Conservation (phyloP, 2,113 vertebrate species). For the Megaceryle maxima region DNA sequence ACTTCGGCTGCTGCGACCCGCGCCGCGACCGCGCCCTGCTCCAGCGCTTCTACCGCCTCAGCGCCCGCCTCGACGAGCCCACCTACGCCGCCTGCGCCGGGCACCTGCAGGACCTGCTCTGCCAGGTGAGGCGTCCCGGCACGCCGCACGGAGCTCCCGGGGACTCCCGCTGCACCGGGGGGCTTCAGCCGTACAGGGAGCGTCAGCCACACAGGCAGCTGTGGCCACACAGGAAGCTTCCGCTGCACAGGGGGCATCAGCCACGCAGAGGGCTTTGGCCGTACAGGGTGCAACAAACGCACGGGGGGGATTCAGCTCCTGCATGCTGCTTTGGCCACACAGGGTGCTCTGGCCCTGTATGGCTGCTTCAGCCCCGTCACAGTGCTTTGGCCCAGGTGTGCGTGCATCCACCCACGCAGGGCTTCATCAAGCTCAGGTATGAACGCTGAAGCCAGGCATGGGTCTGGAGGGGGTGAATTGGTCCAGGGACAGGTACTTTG, state of each 20-base stretch:
- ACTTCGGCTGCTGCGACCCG: slow-evolving; percentile 90
- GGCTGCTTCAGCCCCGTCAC: background rate
- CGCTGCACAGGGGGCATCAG: accelerated
- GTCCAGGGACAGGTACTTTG: background rate
- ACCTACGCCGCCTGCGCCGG: slow-evolving; percentile 79
- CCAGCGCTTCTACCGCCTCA: slow-evolving; percentile 79
- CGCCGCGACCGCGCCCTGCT: slow-evolving; percentile 81
- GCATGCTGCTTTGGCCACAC: background rate
- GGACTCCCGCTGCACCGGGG: accelerated
- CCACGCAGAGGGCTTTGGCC: too few species aligned
- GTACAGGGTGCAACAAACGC: accelerated
- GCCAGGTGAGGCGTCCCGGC: slow-evolving; percentile 81
- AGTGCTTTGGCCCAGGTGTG: background rate
- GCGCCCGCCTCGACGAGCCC: slow-evolving; percentile 74
- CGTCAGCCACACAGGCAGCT: too few species aligned
- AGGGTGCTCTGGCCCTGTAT: background rate
- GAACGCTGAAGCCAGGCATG: background rate
- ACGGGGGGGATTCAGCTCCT: background rate
- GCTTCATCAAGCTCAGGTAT: background rate
- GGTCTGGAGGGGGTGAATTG: accelerated
- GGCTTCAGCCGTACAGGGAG: background rate
- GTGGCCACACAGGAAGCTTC: accelerated
- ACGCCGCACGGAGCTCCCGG: too few species aligned
- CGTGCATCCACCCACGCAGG: accelerated
- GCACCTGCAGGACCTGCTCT: slow-evolving; percentile 88